Evolutionary conservation across 2,888 invertebrate genomes (phyloP), one percentile per base, ranked within the genome.

Genomic region (Junonia oenone): DNA sequence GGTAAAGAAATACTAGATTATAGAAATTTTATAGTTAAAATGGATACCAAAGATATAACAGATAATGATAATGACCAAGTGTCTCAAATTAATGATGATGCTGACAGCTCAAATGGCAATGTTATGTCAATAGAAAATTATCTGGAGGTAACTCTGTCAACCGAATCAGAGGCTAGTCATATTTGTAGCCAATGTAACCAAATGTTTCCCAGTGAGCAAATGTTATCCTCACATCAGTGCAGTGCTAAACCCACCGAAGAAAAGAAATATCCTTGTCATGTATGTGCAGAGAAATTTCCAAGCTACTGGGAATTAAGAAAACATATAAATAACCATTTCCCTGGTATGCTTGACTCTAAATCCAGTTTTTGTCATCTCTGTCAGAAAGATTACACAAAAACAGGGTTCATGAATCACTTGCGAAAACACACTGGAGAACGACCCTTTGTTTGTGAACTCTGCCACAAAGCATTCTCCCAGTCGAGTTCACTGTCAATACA

Each of bases 311-410:
- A 91, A 62, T 76, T 91, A 27, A 73, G 91, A 56, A 91, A 91
- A 67, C 91, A 91, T 66, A 85, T 91, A 62, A 90, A 90, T 67
- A 87, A 68, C 63, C 91, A 91, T 66, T 91, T 90, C 62, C 91
- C 91, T 50, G 91, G 91, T 50, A 91, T 91, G 90, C 68, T 90
- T 55, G 91, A 91, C 68, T 89, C 90, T 11, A 91, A 91, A 69
- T 91, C 91, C 15, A 91, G 90, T 68, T 91, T 90, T 68, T 91
- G 91, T 69, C 91, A 91, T 61, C 75, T 91, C n/a, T 91, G 91
- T 67, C 90, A 91, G 64, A 91, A 91, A 68, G 91, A 91, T 73
- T 91, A 91, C 62, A 91, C 91, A 6, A 91, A 91, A 65, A 91
- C 91, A 56, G 91, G 91, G 37, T 91, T 91, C 59, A 91, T 91